Base-by-base conservation (phyloP, 2,888 invertebrate species). In the Clanis bilineata region DNA sequence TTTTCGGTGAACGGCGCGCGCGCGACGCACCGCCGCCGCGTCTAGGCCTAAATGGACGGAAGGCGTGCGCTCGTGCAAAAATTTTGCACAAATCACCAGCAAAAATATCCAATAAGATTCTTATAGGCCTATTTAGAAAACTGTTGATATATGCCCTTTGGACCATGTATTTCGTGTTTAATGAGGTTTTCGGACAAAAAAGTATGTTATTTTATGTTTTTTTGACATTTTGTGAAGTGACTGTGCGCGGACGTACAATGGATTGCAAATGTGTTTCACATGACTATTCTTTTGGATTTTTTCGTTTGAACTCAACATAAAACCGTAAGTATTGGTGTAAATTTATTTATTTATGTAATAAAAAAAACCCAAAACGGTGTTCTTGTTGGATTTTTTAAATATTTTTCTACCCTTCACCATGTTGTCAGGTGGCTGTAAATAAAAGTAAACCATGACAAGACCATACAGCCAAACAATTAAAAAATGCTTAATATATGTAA, bases 91-190 rank as follows among this genome's bases (percentile, higher is more conserved):
- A 70, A 71, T 82, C 64, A 60, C 67, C 65, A 56, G 67, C 64
- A 63, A 70, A 72, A 68, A 73, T 72, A 68, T 74, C 89, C 81
- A 86, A 89, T 88, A 90, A 90, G 88, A 91, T 86, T 90, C 88
- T 80, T 89, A 83, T 91, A 91, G 90, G 90, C 90, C 90, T 88
- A 90, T 88, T 88, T 87, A 79, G 75, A 76, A 70, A 67, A 75
- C 69, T 66, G 55, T 60, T 64, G 51, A 63, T 76, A 73, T 68
- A 59, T 64, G 66, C 59, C 64, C 67, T n/a, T 41, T 63, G 74
- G 76, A 73, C 72, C 60, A 28, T 68, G 45, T 54, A 75, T 71
- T 79, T 70, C 76, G 61, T 38, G 73, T 75, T 80, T 86, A 77
- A 79, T 64, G 64, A 59, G 64, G 59, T 67, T 77, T 86, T 81